phyloP scores from a whole-genome alignment of 2,113 vertebrate species.

The human (Homo sapiens) region DNA sequence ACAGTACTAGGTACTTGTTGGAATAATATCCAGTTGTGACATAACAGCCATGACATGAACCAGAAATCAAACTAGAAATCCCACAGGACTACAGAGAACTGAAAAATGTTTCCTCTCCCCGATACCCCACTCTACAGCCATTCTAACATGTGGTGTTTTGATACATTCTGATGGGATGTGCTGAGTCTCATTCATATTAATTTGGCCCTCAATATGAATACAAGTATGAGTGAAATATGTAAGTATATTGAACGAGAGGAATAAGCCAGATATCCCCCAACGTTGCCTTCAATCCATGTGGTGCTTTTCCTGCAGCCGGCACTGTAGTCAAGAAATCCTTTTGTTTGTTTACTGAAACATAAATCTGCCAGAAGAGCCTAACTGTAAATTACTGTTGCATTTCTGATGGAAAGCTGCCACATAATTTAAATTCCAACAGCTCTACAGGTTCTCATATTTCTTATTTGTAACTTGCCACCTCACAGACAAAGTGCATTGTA shows the following conservation, averaged over 20 bases:
- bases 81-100: neutral
- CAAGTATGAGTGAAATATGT: neutral
- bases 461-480: conserved; percentile 55
- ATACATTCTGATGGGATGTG: neutral
- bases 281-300: neutral
- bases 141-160: neutral
- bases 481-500: neutral
- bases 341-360: conserved; percentile 57
- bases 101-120: neutral
- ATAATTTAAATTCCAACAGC: conserved; percentile 61
- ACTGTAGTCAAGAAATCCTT: conserved; percentile 14
- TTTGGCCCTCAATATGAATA: neutral
- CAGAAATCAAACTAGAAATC: conserved; percentile 1
- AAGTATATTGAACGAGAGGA: neutral
- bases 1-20: neutral
- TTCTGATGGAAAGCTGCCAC: conserved; percentile 64
- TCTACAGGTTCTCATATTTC: conserved; percentile 43
- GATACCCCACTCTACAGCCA: neutral
- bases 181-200: neutral
- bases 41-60: neutral
- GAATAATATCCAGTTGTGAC: neutral
- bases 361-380: conserved; percentile 39
- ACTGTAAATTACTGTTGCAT: conserved; percentile 64
- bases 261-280: neutral
- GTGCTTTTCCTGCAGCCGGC: neutral